A percentile compares a stretch with the other conserved stretches of the same genome.
Evolutionary conservation across 2,888 invertebrate species (phyloP).

Genomic region (Andricus quercusramuli): DNA sequence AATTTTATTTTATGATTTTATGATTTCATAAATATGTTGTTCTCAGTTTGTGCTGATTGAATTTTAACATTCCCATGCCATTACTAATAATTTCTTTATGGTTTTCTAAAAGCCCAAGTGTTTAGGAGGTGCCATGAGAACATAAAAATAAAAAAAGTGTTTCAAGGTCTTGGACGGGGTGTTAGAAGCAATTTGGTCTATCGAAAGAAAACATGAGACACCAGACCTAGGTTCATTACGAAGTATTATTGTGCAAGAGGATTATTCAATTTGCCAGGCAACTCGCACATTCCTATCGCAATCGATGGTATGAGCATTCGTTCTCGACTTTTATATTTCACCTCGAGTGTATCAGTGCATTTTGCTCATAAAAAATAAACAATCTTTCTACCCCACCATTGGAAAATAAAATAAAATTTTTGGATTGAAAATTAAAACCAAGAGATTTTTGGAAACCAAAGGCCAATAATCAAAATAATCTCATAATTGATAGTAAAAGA

Average conservation of each 20-base stretch:
- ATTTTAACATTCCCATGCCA: not conserved
- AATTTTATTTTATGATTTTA: not conserved
- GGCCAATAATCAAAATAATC: not conserved
- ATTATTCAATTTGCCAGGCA: slow-evolving; percentile 54
- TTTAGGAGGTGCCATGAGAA: not conserved
- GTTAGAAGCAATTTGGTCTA: not conserved
- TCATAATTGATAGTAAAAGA: not conserved
- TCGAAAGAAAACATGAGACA: not conserved
- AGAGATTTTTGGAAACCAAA: not conserved
- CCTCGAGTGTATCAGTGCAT: slow-evolving; percentile 44
- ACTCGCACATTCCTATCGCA: slow-evolving; percentile 51
- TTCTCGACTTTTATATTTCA: slow-evolving; percentile 49
- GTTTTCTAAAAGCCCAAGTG: not conserved
- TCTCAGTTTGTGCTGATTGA: not conserved
- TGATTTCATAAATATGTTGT: not conserved
- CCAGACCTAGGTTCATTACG: slow-evolving; percentile 50
- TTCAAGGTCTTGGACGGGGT: not conserved
- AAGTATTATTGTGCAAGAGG: slow-evolving; percentile 52
- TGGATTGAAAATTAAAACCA: not conserved
- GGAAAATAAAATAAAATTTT: not conserved
- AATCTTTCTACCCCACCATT: not conserved
- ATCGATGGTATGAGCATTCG: slow-evolving; percentile 45
- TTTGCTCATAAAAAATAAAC: not conserved
- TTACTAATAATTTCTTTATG: not conserved
- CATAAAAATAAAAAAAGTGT: not conserved